Evolutionary conservation across 2,888 invertebrate species (phyloP).

Genomic region (Elmis aenea): DNA sequence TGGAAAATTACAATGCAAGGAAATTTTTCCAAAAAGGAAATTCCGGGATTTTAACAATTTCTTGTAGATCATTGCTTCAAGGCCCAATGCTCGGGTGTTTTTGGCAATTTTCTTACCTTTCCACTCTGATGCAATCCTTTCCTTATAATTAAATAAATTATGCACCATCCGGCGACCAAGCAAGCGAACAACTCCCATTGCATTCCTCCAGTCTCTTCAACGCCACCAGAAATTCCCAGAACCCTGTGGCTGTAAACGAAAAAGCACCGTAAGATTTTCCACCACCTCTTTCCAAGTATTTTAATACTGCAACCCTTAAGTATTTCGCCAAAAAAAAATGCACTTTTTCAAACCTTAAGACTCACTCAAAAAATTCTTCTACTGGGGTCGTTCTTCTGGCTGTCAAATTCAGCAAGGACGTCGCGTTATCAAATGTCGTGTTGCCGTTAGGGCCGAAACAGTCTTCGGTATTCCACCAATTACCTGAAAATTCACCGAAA

Average conservation of each 20-base stretch:
- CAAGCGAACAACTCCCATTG: constrained; percentile 65
- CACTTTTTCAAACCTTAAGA: constrained; percentile 32
- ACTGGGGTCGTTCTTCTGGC: constrained; percentile 47
- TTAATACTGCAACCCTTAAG: too few relatives aligned
- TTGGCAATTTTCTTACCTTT: constrained; percentile 62
- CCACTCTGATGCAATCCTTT: constrained; percentile 72
- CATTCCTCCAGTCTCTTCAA: constrained; percentile 59
- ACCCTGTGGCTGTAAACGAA: constrained; percentile 54
- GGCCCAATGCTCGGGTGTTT: too few relatives aligned
- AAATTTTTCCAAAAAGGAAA: background rate
- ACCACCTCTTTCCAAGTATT: constrained; percentile 6
- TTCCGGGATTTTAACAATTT: too few relatives aligned
- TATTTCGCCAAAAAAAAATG: constrained; percentile 6
- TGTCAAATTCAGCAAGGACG: constrained; percentile 1
- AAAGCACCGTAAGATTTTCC: background rate
- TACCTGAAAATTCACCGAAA: too few relatives aligned
- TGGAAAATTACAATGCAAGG: background rate
- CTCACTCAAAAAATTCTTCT: constrained; percentile 58
- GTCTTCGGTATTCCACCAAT: constrained; percentile 63
- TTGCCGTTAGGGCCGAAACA: constrained; percentile 41
- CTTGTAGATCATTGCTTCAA: too few relatives aligned
- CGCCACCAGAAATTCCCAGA: constrained; percentile 54
- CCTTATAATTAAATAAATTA: constrained; percentile 67
- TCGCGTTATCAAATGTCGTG: constrained; percentile 1
- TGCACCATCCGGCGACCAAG: constrained; percentile 60